Evolutionary conservation across 2,113 vertebrate genomes (phyloP).

Genomic region (Numida meleagris): DNA sequence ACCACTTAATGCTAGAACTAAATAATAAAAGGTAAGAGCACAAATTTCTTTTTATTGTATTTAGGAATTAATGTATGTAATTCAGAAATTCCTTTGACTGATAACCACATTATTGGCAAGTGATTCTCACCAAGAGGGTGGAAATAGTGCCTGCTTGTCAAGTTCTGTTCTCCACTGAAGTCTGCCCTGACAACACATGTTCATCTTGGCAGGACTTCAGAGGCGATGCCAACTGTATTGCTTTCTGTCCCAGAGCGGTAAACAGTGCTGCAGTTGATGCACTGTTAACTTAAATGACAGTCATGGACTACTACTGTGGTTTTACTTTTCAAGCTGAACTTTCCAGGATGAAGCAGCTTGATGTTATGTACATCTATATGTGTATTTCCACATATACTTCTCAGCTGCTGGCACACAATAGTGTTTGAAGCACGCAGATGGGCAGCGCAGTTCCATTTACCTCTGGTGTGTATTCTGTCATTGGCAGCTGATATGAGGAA

Average conservation of each 20-base stretch:
- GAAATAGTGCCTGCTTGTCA: slow-evolving; percentile 49
- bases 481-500: slow-evolving; percentile 63
- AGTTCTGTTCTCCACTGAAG: slow-evolving; percentile 43
- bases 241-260: slow-evolving; percentile 36
- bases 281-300: slow-evolving; percentile 53
- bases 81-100: slow-evolving; percentile 52
- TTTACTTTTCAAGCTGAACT: slow-evolving; percentile 62
- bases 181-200: slow-evolving; percentile 65
- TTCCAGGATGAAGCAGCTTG: slow-evolving; percentile 59
- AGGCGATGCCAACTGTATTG: neutral
- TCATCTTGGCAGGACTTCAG: slow-evolving; percentile 52
- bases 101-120: slow-evolving; percentile 43
- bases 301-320: slow-evolving; percentile 12
- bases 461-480: slow-evolving; percentile 69
- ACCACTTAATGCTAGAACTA: neutral
- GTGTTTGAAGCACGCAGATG: slow-evolving; percentile 82
- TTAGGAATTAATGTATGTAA: slow-evolving; percentile 26
- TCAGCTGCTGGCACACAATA: slow-evolving; percentile 73
- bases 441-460: slow-evolving; percentile 73
- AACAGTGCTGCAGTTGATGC: slow-evolving; percentile 35
- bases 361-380: neutral
- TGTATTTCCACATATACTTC: neutral
- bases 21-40: neutral
- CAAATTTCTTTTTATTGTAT: neutral
- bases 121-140: slow-evolving; percentile 48